Base-by-base conservation (phyloP, 2,888 invertebrate species). In the Leptarthrus brevirostris region DNA sequence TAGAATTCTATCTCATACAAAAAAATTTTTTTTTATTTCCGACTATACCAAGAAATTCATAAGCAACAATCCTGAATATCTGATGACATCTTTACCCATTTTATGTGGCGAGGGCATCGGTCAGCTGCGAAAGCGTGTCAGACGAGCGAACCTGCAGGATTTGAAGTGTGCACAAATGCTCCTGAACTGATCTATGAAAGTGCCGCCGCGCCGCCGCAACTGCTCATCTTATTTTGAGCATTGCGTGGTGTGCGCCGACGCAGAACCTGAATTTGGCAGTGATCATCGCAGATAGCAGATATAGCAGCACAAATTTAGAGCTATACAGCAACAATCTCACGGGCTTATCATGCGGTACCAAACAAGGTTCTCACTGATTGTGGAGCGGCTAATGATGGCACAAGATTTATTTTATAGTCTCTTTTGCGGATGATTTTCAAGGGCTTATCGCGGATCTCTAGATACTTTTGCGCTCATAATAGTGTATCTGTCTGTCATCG, bases 401-500 rank as follows among this genome's bases (percentile, higher is more conserved):
- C 18, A 20, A 52, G 34, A 69, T 52, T 69, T 69, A 52, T 69
- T 69, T 69, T 66, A 66, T 66, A 26, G 64, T 34, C 52, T 30
- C 52, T 52, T 52, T 24, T 12, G 69, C 69, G 52, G 52, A 69
- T 52, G 20, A 30, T 52, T 69, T 52, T 52, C 30, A 52, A 52
- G 64, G 49, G 40, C 12, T 69, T 69, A 69, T 69, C 69, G 52
- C 49, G 12, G 30, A 69, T 69, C 69, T 69, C 20, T 10, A 52
- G 52, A 69, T 69, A 52, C 69, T 69, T 30, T 34, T 69, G 52
- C 69, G 30, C 69, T 49, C 69, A 34, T 69, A 52, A 49, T 52
- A 69, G 69, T 69, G 52, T 69, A 69, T 69, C 69, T 69, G 69
- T 26, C 69, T 69, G 69, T 69, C 69, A 69, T 69, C 69, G 52